Base-by-base conservation (phyloP, 2,888 invertebrate species). In the Brenthis hecate region DNA sequence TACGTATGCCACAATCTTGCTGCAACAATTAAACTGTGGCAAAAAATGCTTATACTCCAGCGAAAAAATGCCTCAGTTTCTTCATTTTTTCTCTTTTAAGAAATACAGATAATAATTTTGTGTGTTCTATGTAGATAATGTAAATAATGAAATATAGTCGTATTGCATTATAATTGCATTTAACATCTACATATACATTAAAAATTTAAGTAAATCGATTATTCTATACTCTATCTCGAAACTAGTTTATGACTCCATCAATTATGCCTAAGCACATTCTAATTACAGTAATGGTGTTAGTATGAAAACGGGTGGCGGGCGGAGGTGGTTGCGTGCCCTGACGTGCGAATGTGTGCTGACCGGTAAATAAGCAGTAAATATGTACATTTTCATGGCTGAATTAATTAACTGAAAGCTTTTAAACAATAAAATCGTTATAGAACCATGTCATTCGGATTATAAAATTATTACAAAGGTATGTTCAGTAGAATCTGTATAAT, bases 211-310 rank as follows among this genome's bases (percentile, higher is more conserved):
- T 28, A 58, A 65, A 70, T 72, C 70, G 68, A 72, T 70, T 72
- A 71, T 71, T 72, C 56, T 28, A 64, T 71, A 56, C 58, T 68
- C 69, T 61, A 66, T 70, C 70, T 65, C 28, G 72, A 66, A 72
- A 70, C 70, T 72, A 72, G 72, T 73, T 89, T 88, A 89, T 85
- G 85, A 85, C 86, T 88, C 83, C 87, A 91, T 90, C 87, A 89
- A 91, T 92, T 91, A 91, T 91, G 89, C 86, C 84, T 83, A 85
- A 89, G 89, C 90, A 91, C 90, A 90, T 91, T 89, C 90, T 91
- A 90, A 91, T 92, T 91, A 91, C 89, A 81, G 85, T 91, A 91
- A 92, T 91, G 88, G 89, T 83, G 87, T 91, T 89, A 88, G 86
- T 81, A 77, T 73, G 80, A 80, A 85, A 43, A 87, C 86, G 83